phyloP scores from a whole-genome alignment of 2,113 vertebrate genomes.

The Aptenodytes patagonicus region DNA sequence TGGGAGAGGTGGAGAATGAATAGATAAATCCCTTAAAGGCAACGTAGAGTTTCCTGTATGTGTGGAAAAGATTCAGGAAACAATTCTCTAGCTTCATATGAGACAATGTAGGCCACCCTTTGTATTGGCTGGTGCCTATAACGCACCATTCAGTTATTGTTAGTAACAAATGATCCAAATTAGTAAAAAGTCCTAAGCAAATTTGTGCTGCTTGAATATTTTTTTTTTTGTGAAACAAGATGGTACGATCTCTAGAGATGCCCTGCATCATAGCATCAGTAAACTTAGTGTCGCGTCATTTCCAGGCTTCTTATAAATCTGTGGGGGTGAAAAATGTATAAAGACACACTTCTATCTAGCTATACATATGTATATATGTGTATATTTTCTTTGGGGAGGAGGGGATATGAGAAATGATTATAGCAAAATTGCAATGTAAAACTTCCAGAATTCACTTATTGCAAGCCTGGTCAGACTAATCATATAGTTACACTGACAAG shows the following conservation, averaged over 20 bases:
- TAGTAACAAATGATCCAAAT: not conserved
- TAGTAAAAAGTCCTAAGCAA: not conserved
- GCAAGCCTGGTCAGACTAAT: not conserved
- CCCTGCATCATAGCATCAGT: not conserved
- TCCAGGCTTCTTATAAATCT: not conserved
- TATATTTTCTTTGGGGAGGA: not conserved
- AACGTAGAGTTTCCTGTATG: not conserved
- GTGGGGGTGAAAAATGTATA: not conserved
- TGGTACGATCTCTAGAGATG: not conserved
- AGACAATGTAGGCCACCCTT: not conserved
- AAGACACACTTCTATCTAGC: not conserved
- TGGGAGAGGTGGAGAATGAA: not conserved
- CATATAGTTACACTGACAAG: not conserved
- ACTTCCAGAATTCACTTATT: not conserved
- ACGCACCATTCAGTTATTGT: not conserved
- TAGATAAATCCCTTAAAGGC: not conserved
- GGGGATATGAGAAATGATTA: not conserved
- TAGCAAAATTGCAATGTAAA: not conserved
- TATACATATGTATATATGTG: fast-evolving
- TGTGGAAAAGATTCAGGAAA: not conserved
- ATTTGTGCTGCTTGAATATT: not conserved
- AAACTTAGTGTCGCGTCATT: not conserved
- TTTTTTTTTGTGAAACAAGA: not conserved
- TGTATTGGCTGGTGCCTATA: not conserved
- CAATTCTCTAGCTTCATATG: not conserved